Evolutionary conservation across 2,113 vertebrate genomes (phyloP).

Genomic region (Ovibos moschatus): DNA sequence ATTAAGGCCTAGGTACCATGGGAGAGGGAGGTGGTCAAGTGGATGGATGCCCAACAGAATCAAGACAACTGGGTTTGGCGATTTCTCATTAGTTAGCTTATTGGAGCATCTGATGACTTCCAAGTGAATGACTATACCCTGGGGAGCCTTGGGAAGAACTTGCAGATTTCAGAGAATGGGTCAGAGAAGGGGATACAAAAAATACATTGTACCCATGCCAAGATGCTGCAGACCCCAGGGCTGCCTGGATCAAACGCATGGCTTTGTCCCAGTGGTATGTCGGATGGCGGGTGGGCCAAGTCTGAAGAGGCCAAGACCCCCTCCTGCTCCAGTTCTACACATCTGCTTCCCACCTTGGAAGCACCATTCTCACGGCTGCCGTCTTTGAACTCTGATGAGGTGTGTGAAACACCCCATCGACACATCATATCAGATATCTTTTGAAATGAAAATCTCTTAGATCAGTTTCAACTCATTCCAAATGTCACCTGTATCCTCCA

Average conservation of each 20-base stretch:
- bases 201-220: background rate
- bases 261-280: background rate
- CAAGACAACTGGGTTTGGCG: background rate
- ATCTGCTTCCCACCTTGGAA: constrained; percentile 73
- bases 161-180: background rate
- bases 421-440: constrained; percentile 64
- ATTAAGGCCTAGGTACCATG: no score
- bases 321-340: constrained; percentile 29
- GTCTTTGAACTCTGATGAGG: constrained; percentile 75
- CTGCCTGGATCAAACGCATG: background rate
- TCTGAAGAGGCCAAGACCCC: background rate
- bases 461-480: constrained; percentile 73
- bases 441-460: constrained; percentile 73
- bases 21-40: background rate
- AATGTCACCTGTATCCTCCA: constrained; percentile 46
- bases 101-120: background rate
- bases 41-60: background rate
- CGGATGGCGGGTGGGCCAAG: background rate
- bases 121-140: background rate
- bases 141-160: background rate
- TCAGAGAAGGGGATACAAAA: background rate
- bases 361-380: background rate
- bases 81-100: background rate
- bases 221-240: background rate
- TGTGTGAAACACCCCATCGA: constrained; percentile 65